These are phyloP conservation scores for Tenthredo amoena DNA, from an alignment of 2,888 invertebrate genomes.

Conservation along the genomic window DNA sequence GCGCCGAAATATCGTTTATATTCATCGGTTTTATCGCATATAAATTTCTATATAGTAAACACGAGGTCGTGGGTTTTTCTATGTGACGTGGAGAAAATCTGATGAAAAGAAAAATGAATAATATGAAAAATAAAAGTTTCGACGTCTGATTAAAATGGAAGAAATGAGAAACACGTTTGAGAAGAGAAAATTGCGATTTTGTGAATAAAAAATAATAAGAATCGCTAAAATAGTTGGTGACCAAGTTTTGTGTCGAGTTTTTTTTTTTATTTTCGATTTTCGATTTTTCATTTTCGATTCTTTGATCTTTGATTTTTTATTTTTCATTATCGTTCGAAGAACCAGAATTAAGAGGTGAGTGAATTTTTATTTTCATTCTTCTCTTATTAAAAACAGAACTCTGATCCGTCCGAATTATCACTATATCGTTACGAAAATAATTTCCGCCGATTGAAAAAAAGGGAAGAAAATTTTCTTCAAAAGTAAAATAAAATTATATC, in stretches of 20 bases:
- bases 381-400: too few relatives aligned
- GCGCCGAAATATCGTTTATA: conserved; percentile 36
- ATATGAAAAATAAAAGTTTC: too few relatives aligned
- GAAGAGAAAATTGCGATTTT: not conserved
- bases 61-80: not conserved
- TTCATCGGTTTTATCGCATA: not conserved
- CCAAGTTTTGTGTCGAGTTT: not conserved
- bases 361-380: too few relatives aligned
- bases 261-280: not conserved
- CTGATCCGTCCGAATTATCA: too few relatives aligned
- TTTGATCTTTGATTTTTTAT: too few relatives aligned
- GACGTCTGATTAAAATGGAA: too few relatives aligned
- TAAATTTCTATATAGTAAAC: not conserved
- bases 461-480: too few relatives aligned
- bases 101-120: too few relatives aligned
- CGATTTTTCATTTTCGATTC: not conserved
- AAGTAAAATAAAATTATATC: too few relatives aligned
- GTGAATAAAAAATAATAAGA: not conserved
- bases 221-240: not conserved
- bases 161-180: not conserved
- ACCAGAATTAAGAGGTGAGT: not conserved
- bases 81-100: not conserved
- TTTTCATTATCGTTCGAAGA: not conserved
- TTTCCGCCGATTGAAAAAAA: too few relatives aligned
- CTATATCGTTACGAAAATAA: too few relatives aligned